phyloP scores from a whole-genome alignment of 2,888 invertebrate species.

The Cephus spinipes region DNA sequence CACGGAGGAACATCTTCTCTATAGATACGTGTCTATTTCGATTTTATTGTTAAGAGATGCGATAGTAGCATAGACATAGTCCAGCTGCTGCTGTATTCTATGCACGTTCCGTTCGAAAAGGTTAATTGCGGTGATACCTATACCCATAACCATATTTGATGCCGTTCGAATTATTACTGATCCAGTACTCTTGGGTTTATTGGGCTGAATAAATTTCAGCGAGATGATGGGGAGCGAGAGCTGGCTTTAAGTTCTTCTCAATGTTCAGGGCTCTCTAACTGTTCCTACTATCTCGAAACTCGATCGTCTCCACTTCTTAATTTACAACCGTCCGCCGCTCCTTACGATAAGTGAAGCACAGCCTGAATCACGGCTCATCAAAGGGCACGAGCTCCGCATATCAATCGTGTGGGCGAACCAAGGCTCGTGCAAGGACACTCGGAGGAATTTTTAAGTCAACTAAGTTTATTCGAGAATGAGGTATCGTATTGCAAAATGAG shows the following conservation, averaged over 20 bases:
- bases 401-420: conserved; percentile 39
- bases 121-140: neutral
- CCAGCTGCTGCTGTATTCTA: neutral
- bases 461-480: neutral
- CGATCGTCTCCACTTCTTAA: conserved; percentile 26
- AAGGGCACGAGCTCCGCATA: conserved; percentile 25
- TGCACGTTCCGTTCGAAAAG: neutral
- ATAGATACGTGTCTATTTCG: neutral
- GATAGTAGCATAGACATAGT: neutral
- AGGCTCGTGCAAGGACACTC: neutral
- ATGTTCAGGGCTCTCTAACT: conserved; percentile 21
- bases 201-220: conserved; percentile 25
- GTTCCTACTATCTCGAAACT: neutral
- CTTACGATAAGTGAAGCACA: conserved; percentile 37
- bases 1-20: neutral
- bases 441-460: neutral
- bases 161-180: conserved; percentile 29
- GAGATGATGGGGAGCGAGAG: neutral
- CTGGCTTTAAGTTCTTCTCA: conserved; percentile 22
- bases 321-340: conserved; percentile 39
- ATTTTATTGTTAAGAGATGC: neutral
- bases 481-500: neutral
- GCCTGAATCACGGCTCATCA: conserved; percentile 34
- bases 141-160: neutral
- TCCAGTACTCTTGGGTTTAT: conserved; percentile 39